Conservation (phyloP, 2,888 invertebrate genomes). For the Lycophotia porphyrea region DNA sequence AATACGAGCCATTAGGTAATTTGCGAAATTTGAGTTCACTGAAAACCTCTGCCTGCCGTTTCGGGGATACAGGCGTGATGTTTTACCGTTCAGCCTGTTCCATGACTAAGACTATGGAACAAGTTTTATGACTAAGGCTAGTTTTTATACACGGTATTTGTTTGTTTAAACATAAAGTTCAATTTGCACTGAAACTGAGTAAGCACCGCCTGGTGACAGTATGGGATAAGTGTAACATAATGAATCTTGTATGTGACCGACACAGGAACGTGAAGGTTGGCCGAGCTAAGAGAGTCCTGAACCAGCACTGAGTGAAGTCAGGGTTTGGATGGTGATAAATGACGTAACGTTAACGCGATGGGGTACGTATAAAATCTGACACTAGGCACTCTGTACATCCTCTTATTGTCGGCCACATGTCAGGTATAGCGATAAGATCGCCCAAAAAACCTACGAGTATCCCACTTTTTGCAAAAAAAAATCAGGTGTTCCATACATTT, state of each 20-base stretch:
- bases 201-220: not conserved
- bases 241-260: not conserved
- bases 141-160: not conserved
- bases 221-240: not conserved
- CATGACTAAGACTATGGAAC: no score
- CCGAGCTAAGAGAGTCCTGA: not conserved
- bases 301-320: no score
- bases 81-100: not conserved
- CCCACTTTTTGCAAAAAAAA: not conserved
- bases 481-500: no score
- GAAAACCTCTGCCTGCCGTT: no score
- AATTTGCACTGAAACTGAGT: not conserved
- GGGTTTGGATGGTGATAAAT: not conserved
- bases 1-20: constrained; percentile 1
- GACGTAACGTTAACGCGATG: not conserved
- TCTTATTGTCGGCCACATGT: not conserved
- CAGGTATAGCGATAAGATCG: not conserved
- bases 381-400: not conserved
- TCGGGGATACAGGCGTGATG: not conserved
- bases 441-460: not conserved
- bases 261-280: not conserved
- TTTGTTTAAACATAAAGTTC: not conserved
- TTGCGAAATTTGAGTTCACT: not conserved
- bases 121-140: no score
- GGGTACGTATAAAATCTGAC: not conserved